Conservation (phyloP, 2,888 invertebrate species). For the Oconnorella tubifera region DNA sequence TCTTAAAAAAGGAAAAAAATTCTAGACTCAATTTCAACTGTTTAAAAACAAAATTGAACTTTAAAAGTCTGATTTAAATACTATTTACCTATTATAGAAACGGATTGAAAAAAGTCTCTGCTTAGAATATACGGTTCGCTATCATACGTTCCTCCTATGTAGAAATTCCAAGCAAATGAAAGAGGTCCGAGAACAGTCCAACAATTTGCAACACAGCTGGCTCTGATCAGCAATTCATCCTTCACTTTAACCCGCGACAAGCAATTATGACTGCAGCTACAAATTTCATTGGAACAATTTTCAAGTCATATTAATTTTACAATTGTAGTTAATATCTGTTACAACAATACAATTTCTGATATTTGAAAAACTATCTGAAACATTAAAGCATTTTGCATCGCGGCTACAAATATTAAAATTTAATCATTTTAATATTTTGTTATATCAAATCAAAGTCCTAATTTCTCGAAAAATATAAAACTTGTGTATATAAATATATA, state of each 20-base stretch:
- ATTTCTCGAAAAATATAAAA: no score
- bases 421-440: no score
- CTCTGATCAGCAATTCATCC: neutral
- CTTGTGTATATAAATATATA: no score
- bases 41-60: no score
- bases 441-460: no score
- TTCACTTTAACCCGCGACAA: neutral
- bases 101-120: neutral
- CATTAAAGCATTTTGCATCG: neutral
- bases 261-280: neutral
- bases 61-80: no score
- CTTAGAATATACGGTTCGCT: neutral
- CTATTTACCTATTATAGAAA: neutral
- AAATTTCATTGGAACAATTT: neutral
- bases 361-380: neutral
- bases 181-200: neutral
- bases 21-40: no score
- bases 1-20: no score
- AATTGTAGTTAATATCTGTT: no score
- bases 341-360: no score
- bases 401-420: no score
- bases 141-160: neutral
- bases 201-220: neutral
- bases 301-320: no score
- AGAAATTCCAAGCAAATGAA: neutral